phyloP scores from a whole-genome alignment of 2,888 invertebrate genomes.

The Eupeodes latifasciatus region DNA sequence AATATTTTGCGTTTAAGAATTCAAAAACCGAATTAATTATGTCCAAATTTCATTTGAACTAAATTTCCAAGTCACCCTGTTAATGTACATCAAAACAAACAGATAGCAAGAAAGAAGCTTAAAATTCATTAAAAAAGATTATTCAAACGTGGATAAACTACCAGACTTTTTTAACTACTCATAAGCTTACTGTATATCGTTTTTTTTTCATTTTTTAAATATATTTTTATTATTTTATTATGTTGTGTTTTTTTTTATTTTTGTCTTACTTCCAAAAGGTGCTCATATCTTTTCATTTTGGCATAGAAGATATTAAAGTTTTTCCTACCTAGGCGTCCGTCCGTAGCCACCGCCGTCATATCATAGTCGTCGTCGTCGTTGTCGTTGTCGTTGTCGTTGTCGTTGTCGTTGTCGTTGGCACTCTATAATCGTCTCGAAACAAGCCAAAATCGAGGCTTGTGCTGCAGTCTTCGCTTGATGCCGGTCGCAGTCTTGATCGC shows the following conservation, averaged over 20 bases:
- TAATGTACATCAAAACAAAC: slow-evolving; percentile 9
- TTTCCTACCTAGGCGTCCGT: slow-evolving; percentile 24
- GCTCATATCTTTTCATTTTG: slow-evolving; percentile 44
- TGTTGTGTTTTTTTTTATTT: not conserved
- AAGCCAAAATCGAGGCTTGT: slow-evolving; percentile 66
- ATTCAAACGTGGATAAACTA: slow-evolving; percentile 30
- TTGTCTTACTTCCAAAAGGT: slow-evolving; percentile 40
- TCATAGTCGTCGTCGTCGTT: too few relatives aligned
- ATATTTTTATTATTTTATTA: not conserved
- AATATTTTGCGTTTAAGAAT: too few relatives aligned
- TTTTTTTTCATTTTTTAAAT: not conserved
- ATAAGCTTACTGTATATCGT: slow-evolving; percentile 42
- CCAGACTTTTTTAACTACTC: slow-evolving; percentile 34
- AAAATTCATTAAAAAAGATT: slow-evolving; percentile 37
- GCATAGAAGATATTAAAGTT: slow-evolving; percentile 55
- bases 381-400: not conserved
- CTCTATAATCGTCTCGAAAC: slow-evolving; percentile 30
- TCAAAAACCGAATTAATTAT: not conserved
- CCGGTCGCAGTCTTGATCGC: slow-evolving; percentile 76
- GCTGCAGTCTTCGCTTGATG: slow-evolving; percentile 51
- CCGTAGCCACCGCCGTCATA: too few relatives aligned
- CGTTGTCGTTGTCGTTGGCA: not conserved
- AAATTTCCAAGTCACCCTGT: not conserved
- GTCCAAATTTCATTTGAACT: not conserved
- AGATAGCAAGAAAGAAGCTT: slow-evolving; percentile 28